Percentiles rank a stretch among this genome's conserved stretches.
phyloP scores from a whole-genome alignment of 2,888 invertebrate genomes.

The Drosophila merina region DNA sequence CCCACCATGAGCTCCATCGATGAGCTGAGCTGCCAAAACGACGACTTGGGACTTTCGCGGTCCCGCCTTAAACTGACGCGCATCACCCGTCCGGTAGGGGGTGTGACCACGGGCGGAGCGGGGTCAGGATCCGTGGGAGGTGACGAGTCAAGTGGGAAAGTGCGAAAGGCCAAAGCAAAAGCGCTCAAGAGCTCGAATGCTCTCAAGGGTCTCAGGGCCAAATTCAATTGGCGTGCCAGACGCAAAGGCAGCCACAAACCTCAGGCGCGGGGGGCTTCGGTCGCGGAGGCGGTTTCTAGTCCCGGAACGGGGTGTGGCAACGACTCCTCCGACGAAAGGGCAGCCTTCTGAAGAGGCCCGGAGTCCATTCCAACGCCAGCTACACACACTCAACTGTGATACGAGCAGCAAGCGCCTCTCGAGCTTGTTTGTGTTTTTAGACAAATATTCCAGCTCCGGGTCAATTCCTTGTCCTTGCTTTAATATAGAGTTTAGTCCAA shows the following conservation, averaged over 20 bases:
- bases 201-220: slow-evolving; percentile 58
- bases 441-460: slow-evolving; percentile 64
- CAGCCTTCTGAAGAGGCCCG: slow-evolving; percentile 37
- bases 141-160: slow-evolving; percentile 58
- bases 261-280: slow-evolving; percentile 28
- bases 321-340: slow-evolving; percentile 36
- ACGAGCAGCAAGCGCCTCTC: slow-evolving; percentile 57
- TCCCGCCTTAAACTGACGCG: slow-evolving; percentile 75
- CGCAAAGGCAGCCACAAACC: slow-evolving; percentile 53
- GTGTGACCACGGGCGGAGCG: not conserved
- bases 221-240: slow-evolving; percentile 69
- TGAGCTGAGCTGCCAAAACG: slow-evolving; percentile 63
- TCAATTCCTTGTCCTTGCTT: slow-evolving; percentile 49
- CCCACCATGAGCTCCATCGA: slow-evolving; percentile 70
- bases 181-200: slow-evolving; percentile 50
- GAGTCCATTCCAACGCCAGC: slow-evolving; percentile 50
- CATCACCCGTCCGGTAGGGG: slow-evolving; percentile 59
- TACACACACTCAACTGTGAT: slow-evolving; percentile 66
- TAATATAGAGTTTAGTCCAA: slow-evolving; percentile 46
- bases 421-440: slow-evolving; percentile 50
- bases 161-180: slow-evolving; percentile 66
- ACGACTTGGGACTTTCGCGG: slow-evolving; percentile 35
- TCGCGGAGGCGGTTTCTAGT: not conserved
- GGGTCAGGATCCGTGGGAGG: not conserved
- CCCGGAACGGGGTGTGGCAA: slow-evolving; percentile 1